A percentile compares a stretch with the other conserved stretches of the same genome.
These are phyloP conservation scores for Ischnura elegans DNA, from an alignment of 2,888 invertebrate genomes.

Conservation along the genomic window DNA sequence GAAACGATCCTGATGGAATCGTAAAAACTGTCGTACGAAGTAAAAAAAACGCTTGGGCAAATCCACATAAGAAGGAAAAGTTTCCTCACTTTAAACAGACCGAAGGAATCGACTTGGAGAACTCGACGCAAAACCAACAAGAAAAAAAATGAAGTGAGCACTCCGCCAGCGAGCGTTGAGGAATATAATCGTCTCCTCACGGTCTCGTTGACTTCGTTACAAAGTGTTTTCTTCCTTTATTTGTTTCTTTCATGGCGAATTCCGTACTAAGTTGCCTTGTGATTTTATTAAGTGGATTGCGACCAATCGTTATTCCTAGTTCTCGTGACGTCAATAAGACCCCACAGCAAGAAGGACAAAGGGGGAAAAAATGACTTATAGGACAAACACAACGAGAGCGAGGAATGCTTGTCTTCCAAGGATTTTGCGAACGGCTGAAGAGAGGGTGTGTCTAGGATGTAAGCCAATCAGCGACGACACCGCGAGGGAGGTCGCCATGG, in stretches of 20 bases:
- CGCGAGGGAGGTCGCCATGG: neutral
- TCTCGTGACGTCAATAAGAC: neutral
- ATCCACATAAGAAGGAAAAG: too few relatives aligned
- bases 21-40: too few relatives aligned
- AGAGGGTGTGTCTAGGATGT: neutral
- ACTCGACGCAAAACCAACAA: neutral
- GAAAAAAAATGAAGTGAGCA: neutral
- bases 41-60: too few relatives aligned
- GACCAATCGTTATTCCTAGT: neutral
- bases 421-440: neutral
- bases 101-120: neutral
- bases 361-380: neutral
- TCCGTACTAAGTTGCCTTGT: neutral
- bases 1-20: too few relatives aligned
- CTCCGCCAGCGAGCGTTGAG: neutral
- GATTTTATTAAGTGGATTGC: slow-evolving; percentile 6
- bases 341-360: neutral
- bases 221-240: neutral
- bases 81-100: neutral
- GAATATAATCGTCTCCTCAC: neutral
- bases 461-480: neutral
- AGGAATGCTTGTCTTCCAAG: neutral
- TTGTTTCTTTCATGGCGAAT: neutral
- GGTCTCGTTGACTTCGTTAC: neutral
- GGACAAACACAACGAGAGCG: neutral